Percentiles rank a stretch among this genome's conserved stretches.
Evolutionary conservation across 2,797 vertebrate species (phyloP).

Genomic region (Sebastolobus altivelis): DNA sequence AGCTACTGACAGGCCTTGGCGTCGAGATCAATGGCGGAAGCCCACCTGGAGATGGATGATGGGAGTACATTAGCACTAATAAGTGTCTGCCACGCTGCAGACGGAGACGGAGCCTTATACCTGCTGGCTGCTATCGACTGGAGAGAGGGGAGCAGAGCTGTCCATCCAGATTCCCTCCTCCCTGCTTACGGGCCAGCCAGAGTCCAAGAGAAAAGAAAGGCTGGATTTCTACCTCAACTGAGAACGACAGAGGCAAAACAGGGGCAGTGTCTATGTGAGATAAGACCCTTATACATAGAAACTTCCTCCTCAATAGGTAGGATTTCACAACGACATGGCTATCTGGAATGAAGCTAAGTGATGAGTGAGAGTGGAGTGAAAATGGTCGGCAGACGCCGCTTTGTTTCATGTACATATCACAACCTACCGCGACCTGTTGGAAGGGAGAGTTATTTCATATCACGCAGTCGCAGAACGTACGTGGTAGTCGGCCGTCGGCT

Average conservation of each 20-base stretch:
- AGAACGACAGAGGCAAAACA: conserved; percentile 21
- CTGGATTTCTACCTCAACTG: conserved; percentile 2
- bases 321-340: background rate
- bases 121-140: conserved; percentile 78
- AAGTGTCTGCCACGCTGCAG: conserved; percentile 72
- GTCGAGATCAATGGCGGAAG: conserved; percentile 77
- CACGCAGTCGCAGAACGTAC: no score
- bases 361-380: no score
- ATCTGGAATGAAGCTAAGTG: no score
- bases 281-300: background rate
- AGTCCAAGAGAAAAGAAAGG: conserved; percentile 38
- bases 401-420: no score
- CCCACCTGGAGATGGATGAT: conserved; percentile 81
- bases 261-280: background rate
- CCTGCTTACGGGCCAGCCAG: conserved; percentile 25
- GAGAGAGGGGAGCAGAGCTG: conserved; percentile 55
- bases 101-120: conserved; percentile 60
- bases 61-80: conserved; percentile 79
- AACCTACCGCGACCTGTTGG: no score
- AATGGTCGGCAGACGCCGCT: no score
- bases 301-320: background rate
- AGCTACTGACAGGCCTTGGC: conserved; percentile 58
- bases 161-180: conserved; percentile 52
- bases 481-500: fast-evolving
- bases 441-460: no score